These are phyloP conservation scores for Ceratina calcarata DNA, from an alignment of 1,140 invertebrate species.

Conservation along the genomic window DNA sequence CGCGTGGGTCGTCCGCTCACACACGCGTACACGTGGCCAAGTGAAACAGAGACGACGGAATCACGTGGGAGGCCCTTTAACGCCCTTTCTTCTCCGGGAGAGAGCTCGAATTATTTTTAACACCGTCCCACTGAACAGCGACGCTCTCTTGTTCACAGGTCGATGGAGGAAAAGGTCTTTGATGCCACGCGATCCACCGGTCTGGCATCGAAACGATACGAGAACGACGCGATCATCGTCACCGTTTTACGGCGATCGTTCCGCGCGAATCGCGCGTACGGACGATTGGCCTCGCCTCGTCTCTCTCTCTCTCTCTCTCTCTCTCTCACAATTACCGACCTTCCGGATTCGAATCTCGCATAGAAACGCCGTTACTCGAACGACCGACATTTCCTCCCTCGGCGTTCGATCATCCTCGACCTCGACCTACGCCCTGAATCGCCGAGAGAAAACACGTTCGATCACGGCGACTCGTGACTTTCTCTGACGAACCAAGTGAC, in stretches of 20 bases:
- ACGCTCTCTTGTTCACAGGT: neutral
- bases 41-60: neutral
- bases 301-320: neutral
- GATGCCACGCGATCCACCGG: neutral
- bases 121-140: neutral
- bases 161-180: neutral
- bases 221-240: neutral
- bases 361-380: neutral
- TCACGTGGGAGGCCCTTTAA: slow-evolving; percentile 36
- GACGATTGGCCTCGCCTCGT: neutral
- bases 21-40: neutral
- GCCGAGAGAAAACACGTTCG: slow-evolving; percentile 33
- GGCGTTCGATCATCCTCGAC: slow-evolving; percentile 21
- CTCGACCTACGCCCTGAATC: slow-evolving; percentile 32
- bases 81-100: neutral
- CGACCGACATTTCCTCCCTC: neutral
- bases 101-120: slow-evolving; percentile 39
- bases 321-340: neutral
- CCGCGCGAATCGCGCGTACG: no score
- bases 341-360: slow-evolving; percentile 4
- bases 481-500: neutral
- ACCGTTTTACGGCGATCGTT: neutral
- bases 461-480: slow-evolving; percentile 27
- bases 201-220: neutral
- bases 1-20: neutral